phyloP scores from a whole-genome alignment of 64 coral and sea anemone species.

The Hydrozoanthus tunicans region DNA sequence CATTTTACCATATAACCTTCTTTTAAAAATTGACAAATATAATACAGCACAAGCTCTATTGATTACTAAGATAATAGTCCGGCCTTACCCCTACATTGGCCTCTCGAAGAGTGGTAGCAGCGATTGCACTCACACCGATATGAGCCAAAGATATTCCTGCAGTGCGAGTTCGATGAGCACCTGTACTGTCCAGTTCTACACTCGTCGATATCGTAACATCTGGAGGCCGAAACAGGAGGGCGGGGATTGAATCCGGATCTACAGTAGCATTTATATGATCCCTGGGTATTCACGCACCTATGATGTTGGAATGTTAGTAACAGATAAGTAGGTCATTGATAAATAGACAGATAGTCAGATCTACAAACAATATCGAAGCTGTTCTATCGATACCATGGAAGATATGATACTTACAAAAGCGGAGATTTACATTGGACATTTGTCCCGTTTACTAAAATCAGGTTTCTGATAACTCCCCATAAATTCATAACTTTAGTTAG shows the following conservation, averaged over 20 bases:
- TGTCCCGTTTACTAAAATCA: conserved; percentile 47
- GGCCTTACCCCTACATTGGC: conserved; percentile 3
- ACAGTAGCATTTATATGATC: conserved; percentile 35
- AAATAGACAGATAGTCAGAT: conserved; percentile 12
- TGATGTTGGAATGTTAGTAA: neutral
- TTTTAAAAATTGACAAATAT: neutral
- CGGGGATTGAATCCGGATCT: conserved; percentile 28
- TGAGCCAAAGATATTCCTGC: neutral
- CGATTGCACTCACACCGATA: conserved; percentile 45
- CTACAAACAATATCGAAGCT: conserved; percentile 52
- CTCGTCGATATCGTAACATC: conserved; percentile 24
- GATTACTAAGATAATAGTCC: too few relatives aligned
- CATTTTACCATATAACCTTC: too few relatives aligned
- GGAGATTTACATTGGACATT: conserved; percentile 40
- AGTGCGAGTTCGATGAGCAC: neutral
- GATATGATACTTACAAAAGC: conserved; percentile 48
- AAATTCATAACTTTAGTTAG: conserved; percentile 29
- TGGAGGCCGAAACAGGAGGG: conserved; percentile 12
- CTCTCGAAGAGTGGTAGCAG: conserved; percentile 19
- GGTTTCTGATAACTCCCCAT: conserved; percentile 45
- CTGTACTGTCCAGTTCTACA: neutral
- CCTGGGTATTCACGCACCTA: conserved; percentile 28
- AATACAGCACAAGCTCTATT: too few relatives aligned
- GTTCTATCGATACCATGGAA: conserved; percentile 45
- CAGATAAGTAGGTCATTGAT: neutral